Evolutionary conservation across 1,140 invertebrate species (phyloP).

Genomic region (Tenebrio molitor): DNA sequence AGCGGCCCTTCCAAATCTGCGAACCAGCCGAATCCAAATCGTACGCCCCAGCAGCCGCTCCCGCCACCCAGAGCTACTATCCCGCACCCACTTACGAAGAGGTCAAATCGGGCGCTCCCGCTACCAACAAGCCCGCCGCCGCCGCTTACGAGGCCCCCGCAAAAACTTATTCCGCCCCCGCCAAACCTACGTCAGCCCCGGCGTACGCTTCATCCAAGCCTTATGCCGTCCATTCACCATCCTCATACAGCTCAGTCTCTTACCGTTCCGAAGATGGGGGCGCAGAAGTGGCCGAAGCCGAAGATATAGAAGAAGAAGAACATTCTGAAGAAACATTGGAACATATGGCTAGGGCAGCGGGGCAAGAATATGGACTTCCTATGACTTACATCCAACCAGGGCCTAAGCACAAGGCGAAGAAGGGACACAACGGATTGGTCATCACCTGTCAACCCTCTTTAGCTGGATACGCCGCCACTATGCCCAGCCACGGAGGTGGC

Average conservation of each 20-base stretch:
- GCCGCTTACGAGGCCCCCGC: conserved; percentile 31
- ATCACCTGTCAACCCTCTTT: conserved; percentile 65
- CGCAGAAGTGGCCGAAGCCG: conserved; percentile 18
- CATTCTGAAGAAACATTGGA: conserved; percentile 34
- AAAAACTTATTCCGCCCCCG: conserved; percentile 7
- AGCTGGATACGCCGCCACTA: conserved; percentile 60
- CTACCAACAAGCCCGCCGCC: conserved; percentile 13
- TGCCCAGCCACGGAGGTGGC: conserved; percentile 35
- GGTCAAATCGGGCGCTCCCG: conserved; percentile 22
- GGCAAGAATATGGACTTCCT: conserved; percentile 39
- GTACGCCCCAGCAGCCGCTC: conserved; percentile 42
- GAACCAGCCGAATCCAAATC: conserved; percentile 54
- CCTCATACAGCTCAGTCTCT: conserved; percentile 30
- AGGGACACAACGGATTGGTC: conserved; percentile 61
- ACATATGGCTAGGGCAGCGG: conserved; percentile 12
- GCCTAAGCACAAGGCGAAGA: conserved; percentile 44
- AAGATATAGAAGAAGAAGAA: conserved; percentile 33
- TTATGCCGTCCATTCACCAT: conserved; percentile 43
- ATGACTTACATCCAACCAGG: conserved; percentile 36
- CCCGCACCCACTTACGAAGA: conserved; percentile 32
- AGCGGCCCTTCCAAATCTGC: conserved; percentile 64
- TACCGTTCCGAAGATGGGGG: conserved; percentile 35
- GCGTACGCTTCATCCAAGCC: conserved; percentile 52
- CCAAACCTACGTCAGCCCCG: conserved; percentile 30
- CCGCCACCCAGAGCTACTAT: conserved; percentile 21